Evolutionary conservation across 64 coral and sea anemone genomes (phyloP).

Genomic region (Pocillopora damicornis): DNA sequence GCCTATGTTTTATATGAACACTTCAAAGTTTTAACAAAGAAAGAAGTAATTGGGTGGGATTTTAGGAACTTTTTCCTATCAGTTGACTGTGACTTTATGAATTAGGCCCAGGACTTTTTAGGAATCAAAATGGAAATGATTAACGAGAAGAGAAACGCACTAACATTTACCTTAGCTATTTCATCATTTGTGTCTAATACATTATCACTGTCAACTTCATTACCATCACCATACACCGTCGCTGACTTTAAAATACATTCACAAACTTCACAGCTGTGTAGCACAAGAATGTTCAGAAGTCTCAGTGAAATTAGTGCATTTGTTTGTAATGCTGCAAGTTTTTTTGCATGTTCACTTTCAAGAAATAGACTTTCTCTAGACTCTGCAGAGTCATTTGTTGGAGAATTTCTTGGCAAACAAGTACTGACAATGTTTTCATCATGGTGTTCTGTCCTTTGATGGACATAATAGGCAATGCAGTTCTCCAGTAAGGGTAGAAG

Average conservation of each 20-base stretch:
- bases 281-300: slow-evolving; percentile 44
- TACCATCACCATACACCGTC: background rate
- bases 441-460: slow-evolving; percentile 28
- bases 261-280: slow-evolving; percentile 39
- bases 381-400: slow-evolving; percentile 15
- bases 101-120: background rate
- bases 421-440: slow-evolving; percentile 41
- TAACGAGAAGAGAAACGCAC: background rate
- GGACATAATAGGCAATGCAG: slow-evolving; percentile 31
- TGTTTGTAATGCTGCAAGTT: slow-evolving; percentile 2
- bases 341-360: slow-evolving; percentile 23
- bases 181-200: background rate
- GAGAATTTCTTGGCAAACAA: slow-evolving; percentile 14
- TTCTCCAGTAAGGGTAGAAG: slow-evolving; percentile 47
- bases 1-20: too few relatives aligned
- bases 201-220: background rate
- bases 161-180: background rate
- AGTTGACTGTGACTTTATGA: too few relatives aligned
- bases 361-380: background rate
- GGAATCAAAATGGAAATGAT: background rate
- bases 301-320: slow-evolving; percentile 14
- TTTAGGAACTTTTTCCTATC: too few relatives aligned
- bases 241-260: slow-evolving; percentile 38
- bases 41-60: too few relatives aligned
- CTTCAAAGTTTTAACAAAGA: too few relatives aligned